Evolutionary conservation across 2,113 vertebrate species (phyloP), one percentile per base, ranked within the genome.

Genomic region (Zootoca vivipara): DNA sequence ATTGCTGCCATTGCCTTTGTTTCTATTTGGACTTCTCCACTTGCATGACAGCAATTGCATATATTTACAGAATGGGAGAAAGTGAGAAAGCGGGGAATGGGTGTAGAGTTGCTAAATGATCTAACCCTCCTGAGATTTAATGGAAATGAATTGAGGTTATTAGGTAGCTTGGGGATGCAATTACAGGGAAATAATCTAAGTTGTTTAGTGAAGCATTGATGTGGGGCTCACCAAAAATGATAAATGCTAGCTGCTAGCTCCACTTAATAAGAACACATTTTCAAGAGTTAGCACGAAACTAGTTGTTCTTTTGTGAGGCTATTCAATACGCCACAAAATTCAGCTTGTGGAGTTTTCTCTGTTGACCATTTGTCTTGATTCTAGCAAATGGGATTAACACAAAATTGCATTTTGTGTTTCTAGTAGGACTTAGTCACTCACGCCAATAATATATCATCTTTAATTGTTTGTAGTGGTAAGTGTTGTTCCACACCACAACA

Each of bases 101-200:
- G 78, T 35, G 81, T 79, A 75, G 69, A 74, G 88, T 87, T 88
- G 81, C 85, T 78, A 94, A 93, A 94, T 86, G 73, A 90, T 93
- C 82, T 92, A 90, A 89, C 91, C 90, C 88, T 94, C 79, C 90
- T 72, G 2, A 89, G 80, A 87, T 74, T 89, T 95, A 95, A 93
- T 95, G 87, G 95, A 95, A 96, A 95, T 91, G 90, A 96, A 94
- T 94, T 0, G 58, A 94, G 82, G 84, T 92, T 93, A 87, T 93
- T 91, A 93, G 93, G 89, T 90, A 92, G 94, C 93, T 94, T 90
- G 86, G 93, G 93, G 93, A 95, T 91, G 85, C 93, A 95, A 96
- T 96, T 96, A 95, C 90, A 95, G 85, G 78, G 92, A 92, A 95
- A 93, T 95, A 93, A 95, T 95, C 92, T 93, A 91, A 85, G 86